These are phyloP conservation scores for Drosophila elegans DNA, from an alignment of 1,140 invertebrate genomes.

Conservation along the genomic window DNA sequence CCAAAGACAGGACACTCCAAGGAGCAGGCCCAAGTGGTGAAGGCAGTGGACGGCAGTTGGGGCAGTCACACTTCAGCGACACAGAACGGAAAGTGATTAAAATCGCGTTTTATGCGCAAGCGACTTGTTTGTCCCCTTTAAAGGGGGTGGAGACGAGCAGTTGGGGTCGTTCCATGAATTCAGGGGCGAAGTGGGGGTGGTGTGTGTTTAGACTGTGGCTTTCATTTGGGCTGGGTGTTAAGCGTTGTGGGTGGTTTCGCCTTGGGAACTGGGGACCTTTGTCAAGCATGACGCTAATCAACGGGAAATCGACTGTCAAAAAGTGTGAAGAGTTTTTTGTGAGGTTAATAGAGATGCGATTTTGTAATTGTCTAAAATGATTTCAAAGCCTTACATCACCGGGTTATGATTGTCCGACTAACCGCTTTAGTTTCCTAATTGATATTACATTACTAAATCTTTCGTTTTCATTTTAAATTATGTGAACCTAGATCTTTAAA, in stretches of 20 bases:
- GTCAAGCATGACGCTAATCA: conserved; percentile 56
- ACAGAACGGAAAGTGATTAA: conserved; percentile 82
- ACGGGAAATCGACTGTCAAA: conserved; percentile 57
- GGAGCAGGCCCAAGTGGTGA: conserved; percentile 3
- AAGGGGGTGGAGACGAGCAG: conserved; percentile 10
- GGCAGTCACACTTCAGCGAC: conserved; percentile 46
- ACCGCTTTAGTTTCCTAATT: too few relatives aligned
- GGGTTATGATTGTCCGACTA: background rate
- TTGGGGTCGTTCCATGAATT: conserved; percentile 18
- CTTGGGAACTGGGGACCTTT: conserved; percentile 5
- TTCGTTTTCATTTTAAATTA: too few relatives aligned
- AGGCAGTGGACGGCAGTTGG: conserved; percentile 11
- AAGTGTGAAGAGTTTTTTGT: background rate
- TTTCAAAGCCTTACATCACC: background rate
- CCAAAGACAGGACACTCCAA: conserved; percentile 24
- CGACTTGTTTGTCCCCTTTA: conserved; percentile 33
- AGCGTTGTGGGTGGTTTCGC: conserved; percentile 15
- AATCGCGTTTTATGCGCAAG: conserved; percentile 77
- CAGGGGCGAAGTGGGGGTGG: conserved; percentile 17
- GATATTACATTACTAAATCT: too few relatives aligned
- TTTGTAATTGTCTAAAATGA: background rate
- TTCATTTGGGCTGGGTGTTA: conserved; percentile 18
- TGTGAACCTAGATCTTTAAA: too few relatives aligned
- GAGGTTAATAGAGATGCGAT: background rate
- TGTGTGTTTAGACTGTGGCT: conserved; percentile 55